Percentiles rank a stretch among this genome's conserved stretches.
phyloP scores from a whole-genome alignment of 2,888 invertebrate genomes.

The Cynaeus angustus region DNA sequence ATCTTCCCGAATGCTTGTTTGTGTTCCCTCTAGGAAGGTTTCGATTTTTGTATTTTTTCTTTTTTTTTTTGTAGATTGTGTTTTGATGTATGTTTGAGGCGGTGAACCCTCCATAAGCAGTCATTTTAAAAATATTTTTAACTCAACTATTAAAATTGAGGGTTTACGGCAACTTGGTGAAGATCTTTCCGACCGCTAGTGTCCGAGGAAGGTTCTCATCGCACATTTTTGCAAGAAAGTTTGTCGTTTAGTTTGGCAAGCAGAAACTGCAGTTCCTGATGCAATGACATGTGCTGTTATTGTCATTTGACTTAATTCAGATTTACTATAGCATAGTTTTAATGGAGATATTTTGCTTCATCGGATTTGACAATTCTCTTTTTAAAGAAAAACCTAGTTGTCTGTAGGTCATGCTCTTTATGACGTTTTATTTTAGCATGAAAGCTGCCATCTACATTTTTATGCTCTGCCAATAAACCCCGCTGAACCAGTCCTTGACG shows the following conservation, averaged over 20 bases:
- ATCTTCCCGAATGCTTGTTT: slow-evolving; percentile 25
- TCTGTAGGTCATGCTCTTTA: slow-evolving; percentile 37
- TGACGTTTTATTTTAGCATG: slow-evolving; percentile 44
- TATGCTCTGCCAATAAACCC: slow-evolving; percentile 67
- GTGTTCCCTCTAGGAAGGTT: slow-evolving; percentile 19
- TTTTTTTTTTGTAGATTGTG: slow-evolving; percentile 48
- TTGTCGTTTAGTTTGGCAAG: slow-evolving; percentile 50
- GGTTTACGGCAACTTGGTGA: neutral
- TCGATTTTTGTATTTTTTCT: slow-evolving; percentile 36
- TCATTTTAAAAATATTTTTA: neutral
- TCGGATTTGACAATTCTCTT: neutral
- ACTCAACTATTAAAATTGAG: slow-evolving; percentile 7
- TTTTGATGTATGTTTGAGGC: slow-evolving; percentile 42
- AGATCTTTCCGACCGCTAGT: neutral
- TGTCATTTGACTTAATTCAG: slow-evolving; percentile 58
- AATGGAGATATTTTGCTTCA: neutral
- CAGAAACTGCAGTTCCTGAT: slow-evolving; percentile 65
- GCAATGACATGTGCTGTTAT: slow-evolving; percentile 67
- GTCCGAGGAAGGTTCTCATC: slow-evolving; percentile 4
- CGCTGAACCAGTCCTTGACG: slow-evolving; percentile 50
- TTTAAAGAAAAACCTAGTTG: slow-evolving; percentile 20
- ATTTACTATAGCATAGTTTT: slow-evolving; percentile 30
- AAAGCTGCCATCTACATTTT: slow-evolving; percentile 46
- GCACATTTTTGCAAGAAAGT: slow-evolving; percentile 28
- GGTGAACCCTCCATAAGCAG: neutral